phyloP scores from a whole-genome alignment of 2,888 invertebrate species.

The Panzeria rudis region DNA sequence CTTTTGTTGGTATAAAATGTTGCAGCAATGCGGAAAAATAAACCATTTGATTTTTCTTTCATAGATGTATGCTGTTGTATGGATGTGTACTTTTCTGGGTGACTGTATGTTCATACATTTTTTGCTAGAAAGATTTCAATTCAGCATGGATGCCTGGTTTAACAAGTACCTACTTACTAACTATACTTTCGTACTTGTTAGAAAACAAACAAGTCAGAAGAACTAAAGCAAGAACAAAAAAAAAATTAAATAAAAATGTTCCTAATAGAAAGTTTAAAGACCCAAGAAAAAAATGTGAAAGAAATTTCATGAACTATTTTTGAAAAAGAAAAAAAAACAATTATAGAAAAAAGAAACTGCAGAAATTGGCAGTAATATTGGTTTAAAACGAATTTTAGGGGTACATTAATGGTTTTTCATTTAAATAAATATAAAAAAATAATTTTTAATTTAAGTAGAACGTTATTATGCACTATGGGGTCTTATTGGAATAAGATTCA shows the following conservation, averaged over 20 bases:
- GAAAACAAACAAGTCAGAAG: slow-evolving; percentile 51
- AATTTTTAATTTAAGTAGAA: neutral
- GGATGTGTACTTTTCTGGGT: slow-evolving; percentile 1
- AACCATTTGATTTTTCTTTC: slow-evolving; percentile 77
- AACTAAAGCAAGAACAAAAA: slow-evolving; percentile 13
- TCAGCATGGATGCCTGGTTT: slow-evolving; percentile 43
- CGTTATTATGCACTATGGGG: neutral
- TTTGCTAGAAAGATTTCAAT: slow-evolving; percentile 75
- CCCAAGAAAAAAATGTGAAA: slow-evolving; percentile 41
- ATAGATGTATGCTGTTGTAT: slow-evolving; percentile 2
- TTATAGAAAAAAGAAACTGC: neutral
- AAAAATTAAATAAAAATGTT: slow-evolving; percentile 45
- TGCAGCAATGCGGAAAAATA: slow-evolving; percentile 76
- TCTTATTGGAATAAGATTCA: no score
- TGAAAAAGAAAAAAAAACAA: neutral
- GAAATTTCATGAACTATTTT: slow-evolving; percentile 22
- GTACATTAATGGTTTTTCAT: neutral
- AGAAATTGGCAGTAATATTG: slow-evolving; percentile 5
- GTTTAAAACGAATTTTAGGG: slow-evolving; percentile 8
- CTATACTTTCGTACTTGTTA: slow-evolving; percentile 53
- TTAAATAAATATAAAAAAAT: no score
- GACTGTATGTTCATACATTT: slow-evolving; percentile 44
- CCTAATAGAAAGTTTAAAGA: slow-evolving; percentile 59
- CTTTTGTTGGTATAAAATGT: slow-evolving; percentile 66
- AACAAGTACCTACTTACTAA: slow-evolving; percentile 62